Evolutionary conservation across 2,113 vertebrate species (phyloP), one percentile per base, ranked within the genome.

Genomic region (Benitochromis conjunctus): DNA sequence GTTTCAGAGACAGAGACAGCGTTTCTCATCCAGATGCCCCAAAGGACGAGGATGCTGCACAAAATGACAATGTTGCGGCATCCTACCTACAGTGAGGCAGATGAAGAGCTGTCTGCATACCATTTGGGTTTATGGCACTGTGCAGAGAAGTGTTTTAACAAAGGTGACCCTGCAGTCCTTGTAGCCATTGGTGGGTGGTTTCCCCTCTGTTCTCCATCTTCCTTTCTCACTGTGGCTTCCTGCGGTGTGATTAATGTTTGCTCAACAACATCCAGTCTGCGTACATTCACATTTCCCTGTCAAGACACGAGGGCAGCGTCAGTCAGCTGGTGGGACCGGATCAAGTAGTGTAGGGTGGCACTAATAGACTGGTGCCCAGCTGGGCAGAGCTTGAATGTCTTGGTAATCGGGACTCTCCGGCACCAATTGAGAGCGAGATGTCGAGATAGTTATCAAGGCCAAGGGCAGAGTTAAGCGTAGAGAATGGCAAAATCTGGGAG

Each of bases 171-270:
- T 57, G 46, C 54, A 92, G 91, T 94, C 90, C 92, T 94, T 94
- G 93, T 84, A 92, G 83, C 81, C 69, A 55, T 58, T 82, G 90
- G 82, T 76, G 79, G 88, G 85, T 77, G 83, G 77, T 82, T 91
- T 90, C 87, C 80, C 83, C 84, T 87, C 60, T 71, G 85, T 91
- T 85, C 90, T 87, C 91, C 88, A 84, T 94, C 85, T 87, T 86
- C 79, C 88, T 85, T 71, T 88, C 58, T 85, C 80, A 29, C 89
- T 43, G 54, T 43, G 86, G 81, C 89, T 84, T 92, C 94, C 92
- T 93, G 91, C 53, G 83, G 94, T 88, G 91, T 96, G 94, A 95
- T 95, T 93, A 94, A 95, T 95, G 92, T 94, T 94, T 90, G 86
- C 84, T 88, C 85, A 82, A 93, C 89, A 91, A 86, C 90, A 93